Conservation (phyloP, 2,888 invertebrate species). For the Pristionchus maxplancki region DNA sequence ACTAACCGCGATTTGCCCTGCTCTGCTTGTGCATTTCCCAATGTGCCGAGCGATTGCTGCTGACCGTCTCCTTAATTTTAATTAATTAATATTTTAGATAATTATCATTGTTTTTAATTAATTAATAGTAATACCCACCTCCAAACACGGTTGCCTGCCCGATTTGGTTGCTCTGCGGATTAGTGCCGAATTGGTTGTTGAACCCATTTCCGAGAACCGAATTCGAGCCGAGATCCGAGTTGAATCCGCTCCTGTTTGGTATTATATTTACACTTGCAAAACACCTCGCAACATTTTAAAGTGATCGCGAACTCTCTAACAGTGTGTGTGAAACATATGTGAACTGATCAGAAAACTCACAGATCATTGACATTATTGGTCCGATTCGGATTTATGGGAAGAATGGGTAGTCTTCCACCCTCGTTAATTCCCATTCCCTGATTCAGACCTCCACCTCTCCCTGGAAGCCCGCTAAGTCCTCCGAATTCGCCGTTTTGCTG, state of each 20-base stretch:
- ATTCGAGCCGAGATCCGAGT: conserved; percentile 13
- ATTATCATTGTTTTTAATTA: no score
- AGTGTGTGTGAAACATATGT: no score
- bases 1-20: conserved; percentile 10
- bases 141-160: conserved; percentile 16
- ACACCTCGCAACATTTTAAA: no score
- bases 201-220: background rate
- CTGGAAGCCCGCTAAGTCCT: background rate
- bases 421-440: conserved; percentile 1
- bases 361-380: conserved; percentile 4
- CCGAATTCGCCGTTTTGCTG: conserved; percentile 41
- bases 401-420: background rate
- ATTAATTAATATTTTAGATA: background rate
- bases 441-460: background rate
- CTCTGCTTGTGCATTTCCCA: background rate
- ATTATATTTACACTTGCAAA: no score
- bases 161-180: background rate
- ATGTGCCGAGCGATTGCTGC: background rate
- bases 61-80: conserved; percentile 13
- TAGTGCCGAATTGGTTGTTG: background rate
- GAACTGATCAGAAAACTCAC: conserved; percentile 18
- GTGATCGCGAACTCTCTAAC: no score
- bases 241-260: background rate
- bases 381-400: conserved; percentile 5
- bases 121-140: no score